These are phyloP conservation scores for Neuroscelio doddi DNA, from an alignment of 2,888 invertebrate species.

Conservation along the genomic window DNA sequence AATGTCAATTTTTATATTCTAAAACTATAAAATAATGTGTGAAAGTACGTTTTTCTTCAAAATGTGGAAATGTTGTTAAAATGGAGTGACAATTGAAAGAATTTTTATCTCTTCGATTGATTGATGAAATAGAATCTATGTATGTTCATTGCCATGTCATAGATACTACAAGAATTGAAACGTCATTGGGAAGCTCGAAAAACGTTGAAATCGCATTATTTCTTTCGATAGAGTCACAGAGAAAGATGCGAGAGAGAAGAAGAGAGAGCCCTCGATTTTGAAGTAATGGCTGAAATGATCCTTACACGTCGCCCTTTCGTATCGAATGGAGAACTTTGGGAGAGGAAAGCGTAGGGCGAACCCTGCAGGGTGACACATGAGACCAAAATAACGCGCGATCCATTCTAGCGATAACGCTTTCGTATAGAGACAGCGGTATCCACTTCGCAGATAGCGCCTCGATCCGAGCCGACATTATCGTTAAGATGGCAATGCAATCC, in stretches of 20 bases:
- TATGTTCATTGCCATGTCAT: slow-evolving; percentile 1
- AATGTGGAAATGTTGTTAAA: no score
- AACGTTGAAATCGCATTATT: slow-evolving; percentile 13
- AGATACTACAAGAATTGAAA: slow-evolving; percentile 3
- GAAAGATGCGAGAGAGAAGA: neutral
- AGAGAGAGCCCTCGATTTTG: slow-evolving; percentile 15
- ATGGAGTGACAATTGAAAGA: no score
- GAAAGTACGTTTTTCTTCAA: no score
- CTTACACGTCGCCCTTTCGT: slow-evolving; percentile 1
- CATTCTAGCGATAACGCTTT: slow-evolving; percentile 42
- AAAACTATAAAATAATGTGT: no score
- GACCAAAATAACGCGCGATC: slow-evolving; percentile 39
- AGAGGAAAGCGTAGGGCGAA: slow-evolving; percentile 9
- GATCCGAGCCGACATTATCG: slow-evolving; percentile 43
- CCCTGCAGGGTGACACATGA: slow-evolving; percentile 23
- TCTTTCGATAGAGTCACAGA: slow-evolving; percentile 8
- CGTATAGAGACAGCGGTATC: slow-evolving; percentile 24
- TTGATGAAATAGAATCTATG: slow-evolving; percentile 15
- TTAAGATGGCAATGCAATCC: slow-evolving; percentile 22
- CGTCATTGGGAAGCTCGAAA: slow-evolving; percentile 6
- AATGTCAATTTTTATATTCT: no score
- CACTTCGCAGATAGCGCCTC: slow-evolving; percentile 26
- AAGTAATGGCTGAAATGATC: slow-evolving; percentile 16
- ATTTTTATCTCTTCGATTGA: no score
- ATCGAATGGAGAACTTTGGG: slow-evolving; percentile 18